These are phyloP conservation scores for Lobophora halterata DNA, from an alignment of 2,888 invertebrate genomes.

Conservation along the genomic window DNA sequence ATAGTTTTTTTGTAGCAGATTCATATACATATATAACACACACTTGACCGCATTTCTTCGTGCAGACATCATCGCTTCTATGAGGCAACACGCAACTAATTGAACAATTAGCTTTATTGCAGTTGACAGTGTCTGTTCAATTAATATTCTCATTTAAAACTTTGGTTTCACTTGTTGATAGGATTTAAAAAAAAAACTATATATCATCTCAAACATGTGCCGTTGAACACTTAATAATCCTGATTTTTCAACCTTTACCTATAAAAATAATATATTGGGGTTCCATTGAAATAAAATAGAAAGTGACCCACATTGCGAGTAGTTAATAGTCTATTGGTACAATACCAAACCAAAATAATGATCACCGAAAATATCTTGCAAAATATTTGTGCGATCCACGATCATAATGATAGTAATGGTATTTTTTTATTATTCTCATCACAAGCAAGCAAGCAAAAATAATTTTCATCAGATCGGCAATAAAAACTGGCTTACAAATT, in stretches of 20 bases:
- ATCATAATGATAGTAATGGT: slow-evolving; percentile 21
- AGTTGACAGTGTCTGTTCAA: slow-evolving; percentile 40
- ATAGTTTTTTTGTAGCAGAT: too few relatives aligned
- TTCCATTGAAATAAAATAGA: too few relatives aligned
- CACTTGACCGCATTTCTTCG: slow-evolving; percentile 43
- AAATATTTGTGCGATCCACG: slow-evolving; percentile 28
- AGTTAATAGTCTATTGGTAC: too few relatives aligned
- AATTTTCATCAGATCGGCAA: neutral
- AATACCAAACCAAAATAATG: slow-evolving; percentile 28
- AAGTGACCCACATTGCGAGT: slow-evolving; percentile 4
- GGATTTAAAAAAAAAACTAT: too few relatives aligned
- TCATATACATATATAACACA: slow-evolving; percentile 37
- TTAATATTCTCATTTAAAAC: slow-evolving; percentile 33
- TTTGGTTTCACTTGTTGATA: slow-evolving; percentile 19
- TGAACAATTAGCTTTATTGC: slow-evolving; percentile 46
- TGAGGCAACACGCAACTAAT: slow-evolving; percentile 43
- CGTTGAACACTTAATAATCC: too few relatives aligned
- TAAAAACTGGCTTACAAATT: neutral
- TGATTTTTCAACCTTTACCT: too few relatives aligned
- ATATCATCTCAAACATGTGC: too few relatives aligned
- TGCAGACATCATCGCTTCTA: slow-evolving; percentile 25
- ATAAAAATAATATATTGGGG: too few relatives aligned
- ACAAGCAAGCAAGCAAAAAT: neutral
- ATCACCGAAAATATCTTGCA: slow-evolving; percentile 29
- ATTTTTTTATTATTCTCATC: neutral